These are phyloP conservation scores for Julus scanicus DNA, from an alignment of 2,888 invertebrate species.

Conservation along the genomic window DNA sequence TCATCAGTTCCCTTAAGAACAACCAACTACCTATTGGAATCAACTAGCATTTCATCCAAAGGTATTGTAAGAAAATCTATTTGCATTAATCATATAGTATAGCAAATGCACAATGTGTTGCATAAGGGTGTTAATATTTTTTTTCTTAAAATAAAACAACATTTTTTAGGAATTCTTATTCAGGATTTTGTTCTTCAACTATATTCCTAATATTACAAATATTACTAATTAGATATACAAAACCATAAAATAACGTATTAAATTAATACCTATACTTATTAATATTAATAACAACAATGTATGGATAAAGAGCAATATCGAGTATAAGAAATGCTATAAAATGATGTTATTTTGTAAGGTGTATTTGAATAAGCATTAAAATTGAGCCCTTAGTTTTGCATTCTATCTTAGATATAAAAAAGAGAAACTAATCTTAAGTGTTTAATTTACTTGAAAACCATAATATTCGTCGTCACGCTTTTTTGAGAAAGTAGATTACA, in stretches of 20 bases:
- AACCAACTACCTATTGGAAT: background rate
- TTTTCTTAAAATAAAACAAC: too few species aligned
- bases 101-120: background rate
- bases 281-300: too few species aligned
- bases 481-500: conserved; percentile 20
- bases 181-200: too few species aligned
- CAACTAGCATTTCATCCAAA: background rate
- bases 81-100: background rate
- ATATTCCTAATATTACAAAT: too few species aligned
- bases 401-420: background rate
- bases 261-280: too few species aligned
- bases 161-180: too few species aligned
- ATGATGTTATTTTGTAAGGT: too few species aligned
- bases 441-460: background rate
- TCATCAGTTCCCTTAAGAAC: background rate
- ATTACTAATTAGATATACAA: too few species aligned
- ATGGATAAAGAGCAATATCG: too few species aligned
- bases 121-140: too few species aligned
- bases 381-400: background rate
- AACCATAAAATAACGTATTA: too few species aligned
- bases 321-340: too few species aligned
- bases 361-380: background rate
- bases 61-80: background rate
- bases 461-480: background rate
- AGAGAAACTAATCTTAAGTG: background rate